These are phyloP conservation scores for Thumatha senex DNA, from an alignment of 2,888 invertebrate genomes.

Conservation along the genomic window DNA sequence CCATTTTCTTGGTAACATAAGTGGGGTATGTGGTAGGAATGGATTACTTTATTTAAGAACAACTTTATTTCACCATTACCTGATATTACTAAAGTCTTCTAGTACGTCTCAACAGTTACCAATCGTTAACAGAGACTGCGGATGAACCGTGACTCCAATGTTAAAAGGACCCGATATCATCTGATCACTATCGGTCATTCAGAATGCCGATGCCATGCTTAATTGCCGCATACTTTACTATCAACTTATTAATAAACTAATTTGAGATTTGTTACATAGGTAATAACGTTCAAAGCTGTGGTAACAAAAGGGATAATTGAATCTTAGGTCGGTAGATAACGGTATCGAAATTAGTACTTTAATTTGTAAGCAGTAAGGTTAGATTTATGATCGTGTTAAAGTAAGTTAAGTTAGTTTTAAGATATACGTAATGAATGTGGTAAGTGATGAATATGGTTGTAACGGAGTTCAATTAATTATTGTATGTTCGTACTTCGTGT, in stretches of 20 bases:
- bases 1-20: no score
- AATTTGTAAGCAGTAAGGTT: not conserved
- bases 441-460: slow-evolving; percentile 1
- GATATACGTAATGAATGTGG: not conserved
- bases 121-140: slow-evolving; percentile 16
- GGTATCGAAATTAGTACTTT: not conserved
- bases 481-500: not conserved
- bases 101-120: slow-evolving; percentile 7
- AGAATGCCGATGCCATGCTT: slow-evolving; percentile 40
- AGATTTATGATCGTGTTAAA: not conserved
- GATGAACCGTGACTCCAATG: slow-evolving; percentile 27
- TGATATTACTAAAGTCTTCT: not conserved
- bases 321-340: not conserved
- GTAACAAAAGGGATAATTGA: not conserved
- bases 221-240: slow-evolving; percentile 37
- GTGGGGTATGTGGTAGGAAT: no score
- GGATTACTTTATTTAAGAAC: no score
- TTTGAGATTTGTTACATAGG: not conserved
- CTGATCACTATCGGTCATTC: slow-evolving; percentile 33
- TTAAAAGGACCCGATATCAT: slow-evolving; percentile 30
- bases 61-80: not conserved
- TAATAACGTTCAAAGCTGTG: not conserved
- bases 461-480: not conserved
- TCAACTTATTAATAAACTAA: not conserved
- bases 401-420: not conserved